Evolutionary conservation across 2,797 vertebrate genomes (phyloP), one percentile per base, ranked within the genome.

Genomic region (Halcyon badia): DNA sequence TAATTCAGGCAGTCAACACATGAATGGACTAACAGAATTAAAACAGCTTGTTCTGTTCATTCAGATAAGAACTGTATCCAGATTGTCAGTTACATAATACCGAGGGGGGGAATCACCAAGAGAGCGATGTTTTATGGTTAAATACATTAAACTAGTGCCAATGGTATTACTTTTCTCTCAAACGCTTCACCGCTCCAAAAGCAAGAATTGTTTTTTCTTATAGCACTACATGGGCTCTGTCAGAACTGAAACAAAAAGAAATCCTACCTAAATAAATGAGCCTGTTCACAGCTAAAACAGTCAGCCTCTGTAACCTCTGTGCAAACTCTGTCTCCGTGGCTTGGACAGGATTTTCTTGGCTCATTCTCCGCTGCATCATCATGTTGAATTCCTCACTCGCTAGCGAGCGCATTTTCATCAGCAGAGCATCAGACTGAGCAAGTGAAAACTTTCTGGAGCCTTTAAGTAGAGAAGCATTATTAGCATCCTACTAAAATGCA

Each of bases 301-400:
- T 98, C 15, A 99, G 98, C 83, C 99, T 99, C 98, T 99, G 99
- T 83, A 99, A 97, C 56, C 99, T 98, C 81, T 99, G 99, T 3
- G 99, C 97, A 33, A 99, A 99, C 95, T 99, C 99, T 0, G 98
- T 96, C 93, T 99, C 99, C 5, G 98, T 99, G 37, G 99, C 99
- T 82, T 99, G 98, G 72, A 99, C 97, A 3, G 99, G 99, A 97
- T 98, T 99, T 97, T 99, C 99, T 97, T 99, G 99, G 97, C 99
- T 99, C 99, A 99, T 99, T 94, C 99, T 98, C 54, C 99, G 98
- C 88, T 99, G 99, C 99, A 99, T 99, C 99, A 99, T 99, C 95
- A 99, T 98, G 58, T 98, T 98, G 69, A 99, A 99, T 91, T 99
- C 99, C 60, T 99, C 99, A 22, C 98, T 99, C 78, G 99, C 99